These are phyloP conservation scores for Trididemnum clinides DNA, from an alignment of 23 tunicate species.

Conservation along the genomic window DNA sequence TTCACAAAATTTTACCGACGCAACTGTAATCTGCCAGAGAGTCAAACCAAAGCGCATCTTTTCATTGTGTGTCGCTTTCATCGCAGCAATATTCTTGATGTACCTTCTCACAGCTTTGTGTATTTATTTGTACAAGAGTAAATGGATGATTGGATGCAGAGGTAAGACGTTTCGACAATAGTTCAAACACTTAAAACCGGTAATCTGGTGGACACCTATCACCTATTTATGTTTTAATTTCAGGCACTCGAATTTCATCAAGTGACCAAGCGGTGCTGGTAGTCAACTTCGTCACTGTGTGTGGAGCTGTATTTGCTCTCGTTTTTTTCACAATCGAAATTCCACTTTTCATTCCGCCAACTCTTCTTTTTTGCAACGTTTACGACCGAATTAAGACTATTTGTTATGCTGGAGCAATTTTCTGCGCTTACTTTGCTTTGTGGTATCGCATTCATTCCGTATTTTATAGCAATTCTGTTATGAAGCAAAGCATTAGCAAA, in stretches of 20 bases:
- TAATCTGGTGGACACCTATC: too few relatives aligned
- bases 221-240: too few relatives aligned
- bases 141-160: neutral
- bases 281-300: constrained; percentile 11
- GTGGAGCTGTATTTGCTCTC: neutral
- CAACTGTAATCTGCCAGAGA: too few relatives aligned
- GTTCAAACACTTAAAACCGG: too few relatives aligned
- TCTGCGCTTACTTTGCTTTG: constrained; percentile 25
- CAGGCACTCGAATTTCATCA: neutral
- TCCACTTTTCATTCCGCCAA: constrained; percentile 13
- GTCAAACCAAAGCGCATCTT: too few relatives aligned
- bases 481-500: constrained; percentile 2
- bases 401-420: neutral
- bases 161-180: too few relatives aligned
- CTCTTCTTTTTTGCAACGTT: constrained; percentile 4
- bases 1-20: too few relatives aligned
- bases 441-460: constrained; percentile 41
- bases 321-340: constrained; percentile 21
- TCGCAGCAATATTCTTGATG: constrained; percentile 4
- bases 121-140: neutral
- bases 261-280: neutral
- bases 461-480: constrained; percentile 11
- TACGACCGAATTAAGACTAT: constrained; percentile 39
- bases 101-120: constrained; percentile 19
- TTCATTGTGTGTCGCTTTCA: constrained; percentile 8